Conservation (phyloP, 1,140 invertebrate genomes). For the Brachionus rubens region DNA sequence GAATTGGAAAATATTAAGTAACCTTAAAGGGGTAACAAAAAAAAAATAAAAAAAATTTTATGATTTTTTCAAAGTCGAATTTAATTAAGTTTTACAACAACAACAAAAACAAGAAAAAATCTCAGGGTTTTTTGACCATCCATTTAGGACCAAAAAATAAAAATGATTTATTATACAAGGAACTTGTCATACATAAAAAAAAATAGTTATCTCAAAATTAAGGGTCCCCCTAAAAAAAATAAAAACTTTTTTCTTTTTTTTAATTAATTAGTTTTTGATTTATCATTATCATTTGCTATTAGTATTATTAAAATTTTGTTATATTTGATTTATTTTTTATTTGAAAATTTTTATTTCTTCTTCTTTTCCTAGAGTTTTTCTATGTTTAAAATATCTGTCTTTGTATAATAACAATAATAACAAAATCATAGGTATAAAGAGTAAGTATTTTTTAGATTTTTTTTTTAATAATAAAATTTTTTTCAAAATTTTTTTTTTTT, state of each 20-base stretch:
- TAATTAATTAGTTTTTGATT: slow-evolving; percentile 43
- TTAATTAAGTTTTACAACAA: too few relatives aligned
- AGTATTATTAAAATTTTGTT: neutral
- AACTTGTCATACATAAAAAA: slow-evolving; percentile 1
- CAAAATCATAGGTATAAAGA: slow-evolving; percentile 34
- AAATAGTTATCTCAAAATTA: slow-evolving; percentile 38
- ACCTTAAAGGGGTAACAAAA: too few relatives aligned
- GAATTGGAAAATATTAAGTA: too few relatives aligned
- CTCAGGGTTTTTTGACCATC: slow-evolving; percentile 14
- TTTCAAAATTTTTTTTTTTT: slow-evolving; percentile 1
- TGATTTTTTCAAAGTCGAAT: too few relatives aligned
- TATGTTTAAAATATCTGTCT: slow-evolving; percentile 41
- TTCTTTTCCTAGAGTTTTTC: slow-evolving; percentile 34
- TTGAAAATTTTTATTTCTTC: neutral
- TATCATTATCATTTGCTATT: slow-evolving; percentile 39
- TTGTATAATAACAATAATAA: slow-evolving; percentile 39
- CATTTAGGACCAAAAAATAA: neutral
- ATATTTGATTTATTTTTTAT: slow-evolving; percentile 28
- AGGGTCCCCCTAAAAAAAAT: too few relatives aligned
- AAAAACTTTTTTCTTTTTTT: too few relatives aligned
- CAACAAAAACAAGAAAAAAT: too few relatives aligned
- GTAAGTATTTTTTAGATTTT: slow-evolving; percentile 32
- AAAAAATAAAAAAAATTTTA: too few relatives aligned
- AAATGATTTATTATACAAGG: slow-evolving; percentile 38
- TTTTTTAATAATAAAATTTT: slow-evolving; percentile 8